Percentiles rank a stretch among this genome's conserved stretches.
These are phyloP conservation scores for Pipistrellus nathusii DNA, from an alignment of 2,797 vertebrate species.

Conservation along the genomic window DNA sequence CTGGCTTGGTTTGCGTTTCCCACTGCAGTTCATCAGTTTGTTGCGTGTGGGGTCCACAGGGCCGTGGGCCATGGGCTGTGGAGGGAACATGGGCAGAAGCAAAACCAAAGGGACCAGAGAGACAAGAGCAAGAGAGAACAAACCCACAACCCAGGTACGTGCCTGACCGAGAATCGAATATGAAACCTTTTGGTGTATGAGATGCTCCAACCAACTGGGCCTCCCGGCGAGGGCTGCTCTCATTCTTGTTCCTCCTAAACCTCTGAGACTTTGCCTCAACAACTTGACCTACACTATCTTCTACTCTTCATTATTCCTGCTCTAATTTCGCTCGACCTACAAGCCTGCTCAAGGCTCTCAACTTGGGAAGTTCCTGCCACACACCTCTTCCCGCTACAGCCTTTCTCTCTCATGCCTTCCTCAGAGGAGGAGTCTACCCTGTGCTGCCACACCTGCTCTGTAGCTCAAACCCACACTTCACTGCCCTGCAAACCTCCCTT, in stretches of 20 bases:
- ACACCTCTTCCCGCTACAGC: not conserved
- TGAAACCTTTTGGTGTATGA: not conserved
- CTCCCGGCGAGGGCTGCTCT: not conserved
- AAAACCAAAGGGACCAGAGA: not conserved
- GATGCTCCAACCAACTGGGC: not conserved
- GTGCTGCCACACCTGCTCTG: not conserved
- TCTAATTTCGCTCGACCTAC: not conserved
- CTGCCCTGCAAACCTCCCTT: not conserved
- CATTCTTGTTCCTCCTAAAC: not conserved
- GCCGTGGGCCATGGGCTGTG: not conserved
- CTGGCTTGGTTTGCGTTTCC: not conserved
- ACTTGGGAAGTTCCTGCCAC: not conserved
- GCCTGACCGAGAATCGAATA: not conserved
- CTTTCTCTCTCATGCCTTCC: not conserved
- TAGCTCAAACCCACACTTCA: not conserved
- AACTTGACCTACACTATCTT: not conserved
- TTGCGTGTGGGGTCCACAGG: not conserved
- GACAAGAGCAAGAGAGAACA: not conserved
- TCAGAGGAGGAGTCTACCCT: not conserved
- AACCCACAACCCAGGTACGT: not conserved
- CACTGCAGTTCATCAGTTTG: not conserved
- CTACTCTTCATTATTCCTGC: not conserved
- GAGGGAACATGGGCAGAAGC: not conserved
- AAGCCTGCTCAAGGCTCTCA: not conserved
- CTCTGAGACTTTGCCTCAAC: not conserved